phyloP scores from a whole-genome alignment of 2,113 vertebrate species.

The Eupsittula cactorum region DNA sequence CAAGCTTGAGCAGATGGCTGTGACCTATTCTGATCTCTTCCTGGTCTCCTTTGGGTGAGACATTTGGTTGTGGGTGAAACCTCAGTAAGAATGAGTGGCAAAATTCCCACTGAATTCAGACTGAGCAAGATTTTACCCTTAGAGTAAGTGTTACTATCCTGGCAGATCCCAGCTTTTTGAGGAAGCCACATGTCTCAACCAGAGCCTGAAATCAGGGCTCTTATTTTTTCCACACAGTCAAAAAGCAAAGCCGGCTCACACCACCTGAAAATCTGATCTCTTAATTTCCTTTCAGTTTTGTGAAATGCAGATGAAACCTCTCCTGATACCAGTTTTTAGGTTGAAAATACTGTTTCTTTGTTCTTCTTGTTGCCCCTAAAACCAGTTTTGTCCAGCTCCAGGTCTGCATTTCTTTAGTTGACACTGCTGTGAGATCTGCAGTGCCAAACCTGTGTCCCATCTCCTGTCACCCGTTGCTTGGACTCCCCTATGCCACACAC shows the following conservation, averaged over 20 bases:
- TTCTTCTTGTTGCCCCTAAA: background rate
- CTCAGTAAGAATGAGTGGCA: background rate
- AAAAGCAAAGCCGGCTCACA: background rate
- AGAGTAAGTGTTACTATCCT: background rate
- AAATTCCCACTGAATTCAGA: background rate
- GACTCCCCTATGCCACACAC: accelerated
- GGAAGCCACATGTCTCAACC: accelerated
- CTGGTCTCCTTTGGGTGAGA: background rate
- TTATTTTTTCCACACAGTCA: background rate
- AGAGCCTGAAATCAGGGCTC: background rate
- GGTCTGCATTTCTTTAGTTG: background rate
- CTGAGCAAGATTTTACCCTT: background rate
- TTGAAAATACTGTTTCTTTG: background rate
- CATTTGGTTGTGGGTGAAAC: background rate
- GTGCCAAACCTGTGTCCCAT: background rate
- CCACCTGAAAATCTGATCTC: background rate
- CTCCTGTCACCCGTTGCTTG: background rate
- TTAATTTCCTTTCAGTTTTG: background rate
- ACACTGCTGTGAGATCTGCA: background rate
- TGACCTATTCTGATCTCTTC: background rate
- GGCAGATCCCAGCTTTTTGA: background rate
- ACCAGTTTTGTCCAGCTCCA: background rate
- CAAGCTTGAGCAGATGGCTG: background rate
- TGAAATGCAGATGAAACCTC: background rate
- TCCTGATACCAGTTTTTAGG: background rate